Conservation (phyloP, 1,140 invertebrate species). For the Sycobia sp. region DNA sequence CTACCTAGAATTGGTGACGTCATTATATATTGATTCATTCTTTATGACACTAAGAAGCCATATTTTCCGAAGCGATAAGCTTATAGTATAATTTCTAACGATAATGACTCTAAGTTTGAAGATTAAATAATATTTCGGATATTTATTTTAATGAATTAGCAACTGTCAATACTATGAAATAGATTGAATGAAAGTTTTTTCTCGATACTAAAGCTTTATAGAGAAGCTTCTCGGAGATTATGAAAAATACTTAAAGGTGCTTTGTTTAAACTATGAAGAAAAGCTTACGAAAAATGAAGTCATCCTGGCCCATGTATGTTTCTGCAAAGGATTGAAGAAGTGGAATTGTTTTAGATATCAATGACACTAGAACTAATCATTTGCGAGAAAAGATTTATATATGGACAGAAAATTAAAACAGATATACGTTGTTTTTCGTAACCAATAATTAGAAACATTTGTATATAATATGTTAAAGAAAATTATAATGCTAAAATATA, state of each 20-base stretch:
- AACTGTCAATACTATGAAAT: background rate
- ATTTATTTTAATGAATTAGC: background rate
- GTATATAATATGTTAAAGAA: background rate
- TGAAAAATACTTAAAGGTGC: background rate
- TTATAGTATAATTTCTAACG: too few species aligned
- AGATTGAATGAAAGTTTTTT: background rate
- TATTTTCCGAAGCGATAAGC: too few species aligned
- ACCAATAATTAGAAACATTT: constrained; percentile 35
- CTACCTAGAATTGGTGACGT: too few species aligned
- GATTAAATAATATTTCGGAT: background rate
- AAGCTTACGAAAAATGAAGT: background rate
- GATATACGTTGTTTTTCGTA: constrained; percentile 35
- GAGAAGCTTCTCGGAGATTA: background rate
- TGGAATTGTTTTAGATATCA: constrained; percentile 37
- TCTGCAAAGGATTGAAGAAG: constrained; percentile 38
- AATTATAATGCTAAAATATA: background rate
- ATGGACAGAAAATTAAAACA: constrained; percentile 25
- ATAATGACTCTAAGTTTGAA: background rate
- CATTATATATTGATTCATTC: too few species aligned
- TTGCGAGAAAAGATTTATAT: constrained; percentile 14
- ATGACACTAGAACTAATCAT: constrained; percentile 20
- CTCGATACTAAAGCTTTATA: background rate
- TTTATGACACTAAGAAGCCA: too few species aligned
- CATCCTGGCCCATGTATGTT: constrained; percentile 33
- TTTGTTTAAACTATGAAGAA: background rate